Conservation (phyloP, 2,113 vertebrate genomes). For the Crotalus viridis region DNA sequence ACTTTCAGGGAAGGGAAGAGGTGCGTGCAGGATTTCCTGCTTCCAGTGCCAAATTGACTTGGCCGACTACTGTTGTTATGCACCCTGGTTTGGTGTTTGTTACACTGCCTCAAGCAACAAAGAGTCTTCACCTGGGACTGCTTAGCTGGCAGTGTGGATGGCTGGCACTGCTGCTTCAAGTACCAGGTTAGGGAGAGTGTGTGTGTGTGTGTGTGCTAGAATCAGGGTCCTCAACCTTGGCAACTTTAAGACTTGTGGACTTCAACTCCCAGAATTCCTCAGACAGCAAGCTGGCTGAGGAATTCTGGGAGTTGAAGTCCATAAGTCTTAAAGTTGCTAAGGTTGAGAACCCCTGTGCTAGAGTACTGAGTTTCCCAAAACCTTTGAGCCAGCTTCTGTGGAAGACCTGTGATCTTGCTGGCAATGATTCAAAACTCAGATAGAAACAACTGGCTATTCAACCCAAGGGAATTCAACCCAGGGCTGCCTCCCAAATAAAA, state of each 20-base stretch:
- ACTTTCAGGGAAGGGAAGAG: neutral
- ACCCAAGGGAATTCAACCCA: neutral
- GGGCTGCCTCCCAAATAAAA: neutral
- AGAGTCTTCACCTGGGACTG: neutral
- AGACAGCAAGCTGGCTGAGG: too few species aligned
- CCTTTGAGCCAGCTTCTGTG: neutral
- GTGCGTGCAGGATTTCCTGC: neutral
- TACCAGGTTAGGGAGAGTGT: neutral
- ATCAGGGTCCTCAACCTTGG: too few species aligned
- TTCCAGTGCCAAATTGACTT: neutral
- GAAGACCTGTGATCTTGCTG: neutral
- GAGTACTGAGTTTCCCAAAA: neutral
- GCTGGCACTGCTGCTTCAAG: neutral
- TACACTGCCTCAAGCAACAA: neutral
- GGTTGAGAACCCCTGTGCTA: too few species aligned
- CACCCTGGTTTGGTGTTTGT: neutral
- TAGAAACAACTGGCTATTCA: neutral
- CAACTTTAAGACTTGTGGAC: too few species aligned
- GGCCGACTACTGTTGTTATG: neutral
- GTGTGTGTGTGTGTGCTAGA: neutral
- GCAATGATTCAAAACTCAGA: neutral
- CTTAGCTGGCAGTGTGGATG: neutral
- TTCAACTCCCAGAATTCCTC: too few species aligned
- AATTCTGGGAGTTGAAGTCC: too few species aligned
- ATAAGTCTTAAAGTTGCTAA: too few species aligned